These are phyloP conservation scores for Bimastos eiseni DNA, from an alignment of 2,888 invertebrate species.

Conservation along the genomic window DNA sequence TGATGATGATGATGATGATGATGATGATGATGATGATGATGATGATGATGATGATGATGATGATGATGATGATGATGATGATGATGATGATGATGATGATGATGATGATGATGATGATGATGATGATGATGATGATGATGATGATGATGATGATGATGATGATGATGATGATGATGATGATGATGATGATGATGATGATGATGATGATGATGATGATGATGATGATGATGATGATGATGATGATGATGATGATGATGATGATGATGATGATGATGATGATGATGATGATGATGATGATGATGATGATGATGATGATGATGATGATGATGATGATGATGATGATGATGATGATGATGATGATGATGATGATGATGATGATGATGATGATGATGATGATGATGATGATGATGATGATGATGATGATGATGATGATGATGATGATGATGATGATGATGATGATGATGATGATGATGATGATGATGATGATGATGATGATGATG, in stretches of 20 bases:
- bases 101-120: too few relatives aligned
- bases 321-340: conserved; percentile 25
- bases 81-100: too few relatives aligned
- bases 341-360: conserved; percentile 32
- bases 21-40: too few relatives aligned
- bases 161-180: too few relatives aligned
- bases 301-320: conserved; percentile 28
- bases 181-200: too few relatives aligned
- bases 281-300: conserved; percentile 29
- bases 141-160: too few relatives aligned
- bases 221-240: too few relatives aligned
- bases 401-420: conserved; percentile 33
- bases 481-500: conserved; percentile 33
- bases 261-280: conserved; percentile 30
- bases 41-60: too few relatives aligned
- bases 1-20: too few relatives aligned
- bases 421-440: conserved; percentile 31
- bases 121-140: too few relatives aligned
- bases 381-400: conserved; percentile 34
- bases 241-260: conserved; percentile 32
- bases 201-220: too few relatives aligned
- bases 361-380: conserved; percentile 29
- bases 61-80: too few relatives aligned
- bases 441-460: conserved; percentile 33
- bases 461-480: conserved; percentile 31